A percentile compares a stretch with the other conserved stretches of the same genome.
Conservation (phyloP, 2,797 vertebrate genomes). For the Scolopax rusticola region DNA sequence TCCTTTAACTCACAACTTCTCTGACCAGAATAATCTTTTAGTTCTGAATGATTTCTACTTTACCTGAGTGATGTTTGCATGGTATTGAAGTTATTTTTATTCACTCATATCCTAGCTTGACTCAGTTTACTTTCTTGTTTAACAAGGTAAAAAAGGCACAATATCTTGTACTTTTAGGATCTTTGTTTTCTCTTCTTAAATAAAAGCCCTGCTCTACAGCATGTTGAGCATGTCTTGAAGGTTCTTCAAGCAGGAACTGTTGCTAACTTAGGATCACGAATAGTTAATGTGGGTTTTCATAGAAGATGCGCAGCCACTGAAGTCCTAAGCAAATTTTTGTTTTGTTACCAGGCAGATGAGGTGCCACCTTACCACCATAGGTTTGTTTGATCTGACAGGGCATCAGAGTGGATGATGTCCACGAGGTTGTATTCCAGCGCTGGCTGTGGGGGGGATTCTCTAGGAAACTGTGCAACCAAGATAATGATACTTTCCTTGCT, state of each 20-base stretch:
- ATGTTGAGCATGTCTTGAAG: neutral
- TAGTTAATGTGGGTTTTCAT: neutral
- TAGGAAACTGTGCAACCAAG: neutral
- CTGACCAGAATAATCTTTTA: neutral
- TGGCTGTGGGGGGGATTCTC: neutral
- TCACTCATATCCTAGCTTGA: neutral
- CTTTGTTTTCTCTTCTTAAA: neutral
- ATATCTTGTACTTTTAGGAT: neutral
- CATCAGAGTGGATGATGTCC: accelerated
- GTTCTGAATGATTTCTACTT: neutral
- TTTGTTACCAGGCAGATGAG: neutral
- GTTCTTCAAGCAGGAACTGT: neutral
- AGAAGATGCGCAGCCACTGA: neutral
- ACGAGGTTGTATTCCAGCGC: neutral
- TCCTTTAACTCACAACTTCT: neutral
- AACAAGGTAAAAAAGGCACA: neutral
- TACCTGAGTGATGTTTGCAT: neutral
- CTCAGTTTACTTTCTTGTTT: neutral
- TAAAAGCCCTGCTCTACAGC: neutral
- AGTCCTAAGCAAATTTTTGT: neutral
- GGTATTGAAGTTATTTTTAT: neutral
- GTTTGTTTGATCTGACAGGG: neutral
- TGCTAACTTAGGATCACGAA: accelerated
- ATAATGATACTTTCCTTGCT: neutral
- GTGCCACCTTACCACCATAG: neutral